phyloP scores from a whole-genome alignment of 2,888 invertebrate genomes.

The Sminthurinus aureus region DNA sequence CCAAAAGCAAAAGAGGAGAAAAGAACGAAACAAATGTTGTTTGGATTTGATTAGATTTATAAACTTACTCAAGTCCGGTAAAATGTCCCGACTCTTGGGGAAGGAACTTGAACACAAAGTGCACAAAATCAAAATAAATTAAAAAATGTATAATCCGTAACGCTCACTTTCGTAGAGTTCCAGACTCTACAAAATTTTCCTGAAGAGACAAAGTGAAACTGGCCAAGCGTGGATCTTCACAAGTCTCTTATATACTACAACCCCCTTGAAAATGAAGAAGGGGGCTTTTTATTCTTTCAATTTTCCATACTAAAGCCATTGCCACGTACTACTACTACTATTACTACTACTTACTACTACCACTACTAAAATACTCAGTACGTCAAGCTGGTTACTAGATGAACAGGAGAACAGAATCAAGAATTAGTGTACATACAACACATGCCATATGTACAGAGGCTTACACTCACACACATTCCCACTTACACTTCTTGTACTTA shows the following conservation, averaged over 20 bases:
- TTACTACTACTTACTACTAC: no score
- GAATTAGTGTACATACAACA: neutral
- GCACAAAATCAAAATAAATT: conserved; percentile 6
- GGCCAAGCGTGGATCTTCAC: conserved; percentile 37
- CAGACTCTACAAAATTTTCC: conserved; percentile 26
- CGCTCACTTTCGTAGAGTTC: conserved; percentile 31
- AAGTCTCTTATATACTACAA: conserved; percentile 38
- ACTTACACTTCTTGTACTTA: conserved; percentile 5
- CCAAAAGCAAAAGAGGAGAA: neutral
- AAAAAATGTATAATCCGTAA: neutral
- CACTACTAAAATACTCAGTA: neutral
- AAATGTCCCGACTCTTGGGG: conserved; percentile 11
- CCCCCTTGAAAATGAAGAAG: conserved; percentile 24
- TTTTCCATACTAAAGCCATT: neutral
- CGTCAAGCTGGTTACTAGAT: neutral
- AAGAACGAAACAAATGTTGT: neutral
- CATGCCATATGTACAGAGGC: neutral
- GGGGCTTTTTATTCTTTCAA: conserved; percentile 11
- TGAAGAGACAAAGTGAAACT: conserved; percentile 34
- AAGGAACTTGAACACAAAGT: conserved; percentile 22
- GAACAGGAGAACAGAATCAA: neutral
- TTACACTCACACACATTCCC: neutral
- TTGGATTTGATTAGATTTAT: neutral
- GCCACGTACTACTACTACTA: neutral
- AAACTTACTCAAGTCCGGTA: conserved; percentile 34